Conservation (phyloP, 1,140 invertebrate genomes). For the Stratiolaelaps scimitus region DNA sequence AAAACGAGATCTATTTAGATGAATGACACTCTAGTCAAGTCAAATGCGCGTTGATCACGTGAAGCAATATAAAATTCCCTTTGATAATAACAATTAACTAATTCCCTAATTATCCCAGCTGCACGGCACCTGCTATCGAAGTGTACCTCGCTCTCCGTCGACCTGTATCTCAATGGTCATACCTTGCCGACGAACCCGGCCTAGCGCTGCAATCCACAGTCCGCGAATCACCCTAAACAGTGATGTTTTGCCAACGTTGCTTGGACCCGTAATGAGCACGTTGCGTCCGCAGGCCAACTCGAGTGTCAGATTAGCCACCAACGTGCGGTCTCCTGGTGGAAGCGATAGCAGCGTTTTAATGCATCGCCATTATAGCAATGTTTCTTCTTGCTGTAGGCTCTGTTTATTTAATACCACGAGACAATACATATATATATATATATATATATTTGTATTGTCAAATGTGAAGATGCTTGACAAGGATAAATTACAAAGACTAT, state of each 20-base stretch:
- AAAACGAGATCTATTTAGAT: too few relatives aligned
- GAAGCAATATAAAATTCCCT: too few relatives aligned
- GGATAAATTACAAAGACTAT: constrained; percentile 23
- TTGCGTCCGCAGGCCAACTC: constrained; percentile 43
- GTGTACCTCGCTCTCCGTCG: too few relatives aligned
- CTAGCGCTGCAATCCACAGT: constrained; percentile 44
- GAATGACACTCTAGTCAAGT: too few relatives aligned
- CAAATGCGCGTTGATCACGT: too few relatives aligned
- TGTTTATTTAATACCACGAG: too few relatives aligned
- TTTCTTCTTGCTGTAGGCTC: too few relatives aligned
- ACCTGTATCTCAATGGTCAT: background rate
- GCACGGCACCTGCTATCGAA: too few relatives aligned
- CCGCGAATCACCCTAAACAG: constrained; percentile 48
- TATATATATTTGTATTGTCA: too few relatives aligned
- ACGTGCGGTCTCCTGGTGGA: background rate
- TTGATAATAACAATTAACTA: too few relatives aligned
- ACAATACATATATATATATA: constrained; percentile 21
- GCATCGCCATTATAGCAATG: too few relatives aligned
- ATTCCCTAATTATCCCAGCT: too few relatives aligned
- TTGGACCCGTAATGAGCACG: constrained; percentile 49
- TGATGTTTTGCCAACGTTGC: constrained; percentile 52
- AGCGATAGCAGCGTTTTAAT: background rate
- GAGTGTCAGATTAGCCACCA: constrained; percentile 41
- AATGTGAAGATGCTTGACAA: constrained; percentile 18
- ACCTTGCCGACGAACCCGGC: background rate